Conservation (phyloP, 2,888 invertebrate species). For the Sipha maydis region DNA sequence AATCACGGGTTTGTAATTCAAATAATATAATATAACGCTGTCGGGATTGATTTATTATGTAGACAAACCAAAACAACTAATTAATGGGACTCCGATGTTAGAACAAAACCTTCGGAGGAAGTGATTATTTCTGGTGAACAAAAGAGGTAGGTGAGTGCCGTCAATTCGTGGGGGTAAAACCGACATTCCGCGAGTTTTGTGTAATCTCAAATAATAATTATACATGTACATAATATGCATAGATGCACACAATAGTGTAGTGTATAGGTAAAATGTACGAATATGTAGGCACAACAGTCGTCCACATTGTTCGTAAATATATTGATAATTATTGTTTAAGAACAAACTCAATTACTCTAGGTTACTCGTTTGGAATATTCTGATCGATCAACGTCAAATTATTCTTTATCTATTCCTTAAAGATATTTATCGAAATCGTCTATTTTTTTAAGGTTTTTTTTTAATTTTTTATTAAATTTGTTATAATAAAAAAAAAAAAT, state of each 20-base stretch:
- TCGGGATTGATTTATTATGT: slow-evolving; percentile 46
- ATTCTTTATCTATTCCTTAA: background rate
- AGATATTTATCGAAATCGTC: background rate
- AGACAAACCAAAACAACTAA: slow-evolving; percentile 34
- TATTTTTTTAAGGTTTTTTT: no score
- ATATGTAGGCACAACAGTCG: background rate
- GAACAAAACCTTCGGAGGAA: slow-evolving; percentile 42
- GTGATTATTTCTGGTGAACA: slow-evolving; percentile 51
- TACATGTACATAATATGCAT: background rate
- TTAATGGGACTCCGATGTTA: slow-evolving; percentile 39
- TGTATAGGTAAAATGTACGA: background rate
- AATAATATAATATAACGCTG: background rate
- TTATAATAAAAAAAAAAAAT: no score
- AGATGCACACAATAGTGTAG: no score
- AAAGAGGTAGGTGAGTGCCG: slow-evolving; percentile 30
- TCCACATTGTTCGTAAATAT: background rate
- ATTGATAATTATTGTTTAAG: background rate
- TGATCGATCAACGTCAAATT: background rate
- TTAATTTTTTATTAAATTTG: no score
- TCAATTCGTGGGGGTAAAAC: slow-evolving; percentile 7
- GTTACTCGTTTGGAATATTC: background rate
- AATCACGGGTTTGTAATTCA: background rate
- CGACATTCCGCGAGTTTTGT: slow-evolving; percentile 16
- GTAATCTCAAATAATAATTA: slow-evolving; percentile 33
- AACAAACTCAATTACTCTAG: background rate